Conservation (phyloP, 2,113 vertebrate genomes). For the Tautogolabrus adspersus region DNA sequence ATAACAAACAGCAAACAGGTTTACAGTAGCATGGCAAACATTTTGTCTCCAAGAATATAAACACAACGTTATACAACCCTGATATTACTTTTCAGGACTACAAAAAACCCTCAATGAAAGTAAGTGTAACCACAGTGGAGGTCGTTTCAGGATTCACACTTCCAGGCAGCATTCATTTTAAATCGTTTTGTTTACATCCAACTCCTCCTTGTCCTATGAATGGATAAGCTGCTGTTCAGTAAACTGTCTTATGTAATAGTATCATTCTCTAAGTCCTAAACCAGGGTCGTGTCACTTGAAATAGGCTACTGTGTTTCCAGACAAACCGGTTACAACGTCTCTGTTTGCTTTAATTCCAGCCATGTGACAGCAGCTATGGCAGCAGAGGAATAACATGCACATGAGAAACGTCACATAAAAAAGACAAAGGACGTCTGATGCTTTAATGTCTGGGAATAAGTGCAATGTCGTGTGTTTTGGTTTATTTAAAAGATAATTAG, state of each 20-base stretch:
- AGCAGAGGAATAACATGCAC: conserved; percentile 23
- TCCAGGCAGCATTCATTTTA: conserved; percentile 4
- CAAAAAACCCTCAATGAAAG: neutral
- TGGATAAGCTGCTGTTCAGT: conserved; percentile 52
- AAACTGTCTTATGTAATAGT: conserved; percentile 65
- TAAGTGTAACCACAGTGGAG: neutral
- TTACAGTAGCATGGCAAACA: conserved; percentile 24
- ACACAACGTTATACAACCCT: neutral
- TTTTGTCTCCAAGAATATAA: conserved; percentile 10
- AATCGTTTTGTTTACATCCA: conserved; percentile 57
- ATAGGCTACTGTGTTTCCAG: conserved; percentile 71
- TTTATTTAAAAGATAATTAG: conserved; percentile 23
- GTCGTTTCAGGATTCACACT: conserved; percentile 7
- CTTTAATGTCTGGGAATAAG: neutral
- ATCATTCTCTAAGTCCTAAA: conserved; percentile 44
- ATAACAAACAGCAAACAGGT: conserved; percentile 71
- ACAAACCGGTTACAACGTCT: conserved; percentile 69
- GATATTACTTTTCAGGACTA: neutral
- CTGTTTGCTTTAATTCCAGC: conserved; percentile 55
- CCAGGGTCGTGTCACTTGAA: conserved; percentile 55
- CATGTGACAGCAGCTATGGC: conserved; percentile 51
- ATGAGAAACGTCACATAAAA: neutral
- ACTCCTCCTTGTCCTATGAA: conserved; percentile 19
- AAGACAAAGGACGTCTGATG: conserved; percentile 28
- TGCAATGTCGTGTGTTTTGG: conserved; percentile 2